A percentile compares a stretch with the other conserved stretches of the same genome.
These are phyloP conservation scores for Neolamprologus brichardi DNA, from an alignment of 2,113 vertebrate species.

Conservation along the genomic window DNA sequence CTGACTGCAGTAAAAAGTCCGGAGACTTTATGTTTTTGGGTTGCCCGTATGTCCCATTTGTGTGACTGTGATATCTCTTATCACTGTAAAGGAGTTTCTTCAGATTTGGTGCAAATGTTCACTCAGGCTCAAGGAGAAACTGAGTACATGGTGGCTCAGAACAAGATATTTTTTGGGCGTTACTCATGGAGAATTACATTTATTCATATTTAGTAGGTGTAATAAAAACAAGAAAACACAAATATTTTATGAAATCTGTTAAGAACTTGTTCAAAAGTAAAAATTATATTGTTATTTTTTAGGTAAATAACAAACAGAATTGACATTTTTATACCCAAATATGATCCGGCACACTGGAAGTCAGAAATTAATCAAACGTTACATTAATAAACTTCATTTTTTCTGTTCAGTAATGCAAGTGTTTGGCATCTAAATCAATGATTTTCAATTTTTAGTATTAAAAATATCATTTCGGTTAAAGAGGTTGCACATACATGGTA, in stretches of 20 bases:
- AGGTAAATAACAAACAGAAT: not conserved
- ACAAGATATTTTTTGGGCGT: not conserved
- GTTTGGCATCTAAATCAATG: not conserved
- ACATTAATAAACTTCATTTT: not conserved
- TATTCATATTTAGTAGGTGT: not conserved
- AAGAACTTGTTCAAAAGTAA: not conserved
- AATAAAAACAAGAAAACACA: not conserved
- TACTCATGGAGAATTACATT: not conserved
- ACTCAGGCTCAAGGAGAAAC: not conserved
- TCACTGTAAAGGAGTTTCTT: not conserved
- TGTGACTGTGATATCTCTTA: not conserved
- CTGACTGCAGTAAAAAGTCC: not conserved
- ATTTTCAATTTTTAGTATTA: not conserved
- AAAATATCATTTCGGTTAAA: not conserved
- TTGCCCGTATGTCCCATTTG: not conserved
- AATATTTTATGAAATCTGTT: not conserved
- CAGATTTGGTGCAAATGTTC: not conserved
- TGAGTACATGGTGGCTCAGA: not conserved
- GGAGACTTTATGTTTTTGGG: not conserved
- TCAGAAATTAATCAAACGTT: not conserved
- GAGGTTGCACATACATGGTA: not conserved
- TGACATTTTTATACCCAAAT: not conserved
- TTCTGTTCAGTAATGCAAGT: not conserved
- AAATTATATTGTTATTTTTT: not conserved
- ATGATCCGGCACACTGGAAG: not conserved